Evolutionary conservation across 2,797 vertebrate species (phyloP).

Genomic region (Syngnathus rostellatus): DNA sequence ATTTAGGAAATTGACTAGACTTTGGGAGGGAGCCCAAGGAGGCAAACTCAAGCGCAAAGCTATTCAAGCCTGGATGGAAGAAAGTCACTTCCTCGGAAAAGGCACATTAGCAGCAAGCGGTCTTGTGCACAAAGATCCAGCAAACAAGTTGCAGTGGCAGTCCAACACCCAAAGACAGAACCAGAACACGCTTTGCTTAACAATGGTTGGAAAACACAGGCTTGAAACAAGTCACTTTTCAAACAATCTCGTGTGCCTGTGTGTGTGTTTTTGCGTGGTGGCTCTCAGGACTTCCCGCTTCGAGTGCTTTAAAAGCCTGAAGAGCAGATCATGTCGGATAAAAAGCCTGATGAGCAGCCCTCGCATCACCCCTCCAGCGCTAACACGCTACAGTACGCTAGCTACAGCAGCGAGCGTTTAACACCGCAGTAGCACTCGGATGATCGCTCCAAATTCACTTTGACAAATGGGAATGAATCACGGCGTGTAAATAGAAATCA

Average conservation of each 20-base stretch:
- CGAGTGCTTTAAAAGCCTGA: not conserved
- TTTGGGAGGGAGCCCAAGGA: too few relatives aligned
- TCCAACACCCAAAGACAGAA: too few relatives aligned
- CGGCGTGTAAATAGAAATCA: not conserved
- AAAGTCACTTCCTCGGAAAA: too few relatives aligned
- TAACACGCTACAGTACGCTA: not conserved
- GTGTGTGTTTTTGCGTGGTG: not conserved
- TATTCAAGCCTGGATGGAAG: too few relatives aligned
- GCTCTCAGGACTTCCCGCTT: constrained; percentile 1
- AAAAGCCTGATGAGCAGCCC: constrained; percentile 12
- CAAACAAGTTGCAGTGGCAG: too few relatives aligned
- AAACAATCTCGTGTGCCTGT: too few relatives aligned
- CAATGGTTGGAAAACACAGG: too few relatives aligned
- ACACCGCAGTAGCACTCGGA: not conserved
- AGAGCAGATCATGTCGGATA: constrained; percentile 10
- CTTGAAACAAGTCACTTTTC: too few relatives aligned
- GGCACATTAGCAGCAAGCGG: too few relatives aligned
- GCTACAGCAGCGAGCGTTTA: not conserved
- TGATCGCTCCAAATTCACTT: not conserved
- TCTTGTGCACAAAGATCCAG: not conserved
- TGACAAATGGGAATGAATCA: not conserved
- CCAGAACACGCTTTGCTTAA: too few relatives aligned
- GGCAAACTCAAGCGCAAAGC: too few relatives aligned
- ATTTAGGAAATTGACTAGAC: too few relatives aligned
- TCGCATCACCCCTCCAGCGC: constrained; percentile 15